Conservation (phyloP, 2,888 invertebrate genomes). For the Horisme vitalbata region DNA sequence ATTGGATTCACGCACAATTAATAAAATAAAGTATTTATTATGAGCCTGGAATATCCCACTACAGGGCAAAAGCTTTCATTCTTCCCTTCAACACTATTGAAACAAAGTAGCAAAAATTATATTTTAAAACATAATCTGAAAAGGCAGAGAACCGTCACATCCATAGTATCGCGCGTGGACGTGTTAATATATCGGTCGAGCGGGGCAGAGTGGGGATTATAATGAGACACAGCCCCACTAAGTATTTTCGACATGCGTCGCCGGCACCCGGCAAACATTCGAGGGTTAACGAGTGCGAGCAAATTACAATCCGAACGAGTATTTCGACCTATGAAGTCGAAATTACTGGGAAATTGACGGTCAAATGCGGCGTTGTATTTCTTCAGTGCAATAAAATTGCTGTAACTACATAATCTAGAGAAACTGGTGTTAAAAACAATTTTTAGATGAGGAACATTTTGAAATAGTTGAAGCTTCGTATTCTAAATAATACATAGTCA, state of each 20-base stretch:
- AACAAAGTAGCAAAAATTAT: too few relatives aligned
- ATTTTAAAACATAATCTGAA: background rate
- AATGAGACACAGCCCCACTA: conserved; percentile 80
- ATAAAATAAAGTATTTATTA: too few relatives aligned
- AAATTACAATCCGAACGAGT: conserved; percentile 61
- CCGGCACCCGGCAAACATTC: conserved; percentile 80
- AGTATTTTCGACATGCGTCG: conserved; percentile 83
- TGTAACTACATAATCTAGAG: background rate
- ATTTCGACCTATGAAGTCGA: conserved; percentile 14
- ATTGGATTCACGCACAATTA: too few relatives aligned
- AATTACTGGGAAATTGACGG: conserved; percentile 18
- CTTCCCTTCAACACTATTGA: too few relatives aligned
- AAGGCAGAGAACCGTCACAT: conserved; percentile 34
- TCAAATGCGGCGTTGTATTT: conserved; percentile 9
- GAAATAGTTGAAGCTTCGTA: too few relatives aligned
- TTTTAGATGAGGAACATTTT: too few relatives aligned
- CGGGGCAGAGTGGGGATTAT: conserved; percentile 71
- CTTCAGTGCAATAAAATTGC: background rate
- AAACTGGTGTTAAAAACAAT: too few relatives aligned
- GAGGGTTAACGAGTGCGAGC: conserved; percentile 67
- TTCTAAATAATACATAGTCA: too few relatives aligned
- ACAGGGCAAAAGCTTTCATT: too few relatives aligned
- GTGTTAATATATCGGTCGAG: conserved; percentile 79
- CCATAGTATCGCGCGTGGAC: conserved; percentile 56
- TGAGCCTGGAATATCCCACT: too few relatives aligned